Percentiles rank a stretch among this genome's conserved stretches.
Evolutionary conservation across 2,113 vertebrate species (phyloP).

Genomic region (Syrrhaptes paradoxus): DNA sequence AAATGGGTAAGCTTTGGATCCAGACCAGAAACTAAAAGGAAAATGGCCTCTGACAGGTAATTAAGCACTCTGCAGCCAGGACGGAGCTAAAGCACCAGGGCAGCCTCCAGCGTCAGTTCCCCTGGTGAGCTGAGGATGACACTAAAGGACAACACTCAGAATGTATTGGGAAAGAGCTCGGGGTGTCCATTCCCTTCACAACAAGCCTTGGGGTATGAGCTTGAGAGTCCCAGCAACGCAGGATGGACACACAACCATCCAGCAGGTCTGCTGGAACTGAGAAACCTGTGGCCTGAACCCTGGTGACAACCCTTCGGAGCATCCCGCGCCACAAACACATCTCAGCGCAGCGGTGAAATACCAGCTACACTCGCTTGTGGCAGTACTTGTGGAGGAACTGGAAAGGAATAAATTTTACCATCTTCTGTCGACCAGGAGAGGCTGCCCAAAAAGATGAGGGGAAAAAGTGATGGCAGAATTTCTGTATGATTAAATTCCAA

Average conservation of each 20-base stretch:
- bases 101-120: neutral
- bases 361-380: accelerated
- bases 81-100: neutral
- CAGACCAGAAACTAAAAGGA: neutral
- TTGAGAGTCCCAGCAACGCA: neutral
- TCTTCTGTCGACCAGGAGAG: neutral
- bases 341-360: accelerated
- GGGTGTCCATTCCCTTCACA: neutral
- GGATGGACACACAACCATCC: neutral
- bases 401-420: neutral
- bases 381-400: accelerated
- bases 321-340: neutral
- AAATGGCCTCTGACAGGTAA: neutral
- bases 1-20: neutral
- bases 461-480: neutral
- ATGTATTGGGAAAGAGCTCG: accelerated
- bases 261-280: neutral
- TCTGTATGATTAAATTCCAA: neutral
- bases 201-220: neutral
- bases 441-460: neutral
- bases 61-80: neutral
- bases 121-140: neutral
- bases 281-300: neutral
- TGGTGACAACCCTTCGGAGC: neutral
- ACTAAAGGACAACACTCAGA: neutral